Percentiles rank a stretch among this genome's conserved stretches.
phyloP scores from a whole-genome alignment of 2,888 invertebrate genomes.

The Tridacna crocea region DNA sequence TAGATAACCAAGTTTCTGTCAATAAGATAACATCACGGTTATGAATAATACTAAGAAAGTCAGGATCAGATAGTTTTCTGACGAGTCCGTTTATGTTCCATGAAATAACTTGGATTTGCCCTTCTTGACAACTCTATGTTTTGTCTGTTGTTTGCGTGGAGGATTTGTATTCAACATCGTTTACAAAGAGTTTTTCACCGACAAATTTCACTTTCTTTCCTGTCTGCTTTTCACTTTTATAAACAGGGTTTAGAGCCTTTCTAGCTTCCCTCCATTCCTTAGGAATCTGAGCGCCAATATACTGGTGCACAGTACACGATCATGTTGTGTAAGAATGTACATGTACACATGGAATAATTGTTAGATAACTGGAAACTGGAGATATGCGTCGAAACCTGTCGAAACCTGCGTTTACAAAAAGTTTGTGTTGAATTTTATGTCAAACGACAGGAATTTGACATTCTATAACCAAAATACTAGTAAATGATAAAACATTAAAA shows the following conservation, averaged over 20 bases:
- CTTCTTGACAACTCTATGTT: conserved; percentile 15
- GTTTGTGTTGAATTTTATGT: no score
- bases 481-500: no score
- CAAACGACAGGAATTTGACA: no score
- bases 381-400: no score
- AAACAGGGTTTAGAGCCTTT: neutral
- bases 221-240: neutral
- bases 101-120: neutral
- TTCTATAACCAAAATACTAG: no score
- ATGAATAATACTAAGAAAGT: neutral
- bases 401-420: no score
- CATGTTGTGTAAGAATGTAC: no score
- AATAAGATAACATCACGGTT: conserved; percentile 6
- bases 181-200: conserved; percentile 21
- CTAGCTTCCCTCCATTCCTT: conserved; percentile 23
- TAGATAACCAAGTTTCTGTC: conserved; percentile 13
- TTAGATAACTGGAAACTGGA: no score
- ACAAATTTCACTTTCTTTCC: conserved; percentile 10
- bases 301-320: no score
- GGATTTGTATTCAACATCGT: neutral
- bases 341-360: no score
- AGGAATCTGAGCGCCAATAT: conserved; percentile 34
- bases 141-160: neutral
- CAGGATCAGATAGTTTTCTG: conserved; percentile 19
- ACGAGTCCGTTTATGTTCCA: conserved; percentile 25